phyloP scores from a whole-genome alignment of 2,797 vertebrate species.

The Acrossocheilus fasciatus region DNA sequence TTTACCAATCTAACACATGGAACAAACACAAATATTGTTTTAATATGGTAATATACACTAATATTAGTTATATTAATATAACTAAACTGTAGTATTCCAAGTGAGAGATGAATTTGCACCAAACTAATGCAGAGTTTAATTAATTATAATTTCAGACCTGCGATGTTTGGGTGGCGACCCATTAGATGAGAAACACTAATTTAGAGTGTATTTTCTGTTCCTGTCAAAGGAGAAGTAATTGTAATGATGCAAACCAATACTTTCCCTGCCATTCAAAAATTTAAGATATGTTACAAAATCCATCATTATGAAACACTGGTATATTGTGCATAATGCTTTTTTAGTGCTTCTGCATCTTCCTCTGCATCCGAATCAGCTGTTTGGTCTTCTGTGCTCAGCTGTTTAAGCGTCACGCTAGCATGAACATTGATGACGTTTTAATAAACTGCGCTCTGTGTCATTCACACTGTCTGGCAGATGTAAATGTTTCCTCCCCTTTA shows the following conservation, averaged over 20 bases:
- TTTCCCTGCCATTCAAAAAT: not conserved
- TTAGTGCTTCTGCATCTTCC: not conserved
- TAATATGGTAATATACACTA: not conserved
- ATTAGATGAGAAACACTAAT: not conserved
- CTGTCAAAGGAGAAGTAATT: not conserved
- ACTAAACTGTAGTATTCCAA: not conserved
- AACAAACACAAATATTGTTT: not conserved
- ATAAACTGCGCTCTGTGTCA: slow-evolving; percentile 79
- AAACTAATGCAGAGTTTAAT: not conserved
- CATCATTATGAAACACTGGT: slow-evolving; percentile 32
- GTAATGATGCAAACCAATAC: not conserved
- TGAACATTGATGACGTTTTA: slow-evolving; percentile 82
- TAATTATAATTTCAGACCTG: not conserved
- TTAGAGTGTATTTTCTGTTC: not conserved
- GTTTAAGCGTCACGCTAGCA: slow-evolving; percentile 68
- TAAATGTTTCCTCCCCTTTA: slow-evolving; percentile 82
- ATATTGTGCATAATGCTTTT: not conserved
- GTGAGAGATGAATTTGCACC: not conserved
- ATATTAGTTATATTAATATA: not conserved
- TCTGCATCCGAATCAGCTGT: not conserved
- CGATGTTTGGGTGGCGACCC: not conserved
- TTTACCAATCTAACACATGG: not conserved
- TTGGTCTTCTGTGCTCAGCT: slow-evolving; percentile 29
- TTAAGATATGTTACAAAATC: slow-evolving; percentile 4
- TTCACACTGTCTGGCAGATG: slow-evolving; percentile 80